These are phyloP conservation scores for Pocillopora meandrina DNA, from an alignment of 92 coral and sea anemone genomes.

Conservation along the genomic window DNA sequence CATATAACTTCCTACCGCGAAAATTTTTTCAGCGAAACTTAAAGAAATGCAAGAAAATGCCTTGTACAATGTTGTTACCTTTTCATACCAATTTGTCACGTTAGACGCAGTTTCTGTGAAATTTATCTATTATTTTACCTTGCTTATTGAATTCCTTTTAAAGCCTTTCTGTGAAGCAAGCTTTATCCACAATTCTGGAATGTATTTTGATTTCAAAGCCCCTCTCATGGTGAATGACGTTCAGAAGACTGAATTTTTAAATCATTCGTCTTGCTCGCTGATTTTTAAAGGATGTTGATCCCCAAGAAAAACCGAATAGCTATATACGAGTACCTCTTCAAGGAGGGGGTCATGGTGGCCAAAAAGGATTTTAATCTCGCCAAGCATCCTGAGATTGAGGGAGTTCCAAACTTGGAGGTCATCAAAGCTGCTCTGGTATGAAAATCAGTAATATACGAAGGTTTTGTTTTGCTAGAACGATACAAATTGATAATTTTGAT, in stretches of 20 bases:
- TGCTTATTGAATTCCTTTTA: too few relatives aligned
- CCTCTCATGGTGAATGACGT: neutral
- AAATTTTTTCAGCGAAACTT: neutral
- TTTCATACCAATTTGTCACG: neutral
- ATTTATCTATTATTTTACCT: too few relatives aligned
- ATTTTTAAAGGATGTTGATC: conserved; percentile 82
- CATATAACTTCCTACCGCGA: neutral
- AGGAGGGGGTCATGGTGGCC: conserved; percentile 96
- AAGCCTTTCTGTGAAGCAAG: neutral
- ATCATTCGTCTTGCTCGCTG: neutral
- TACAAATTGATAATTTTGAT: too few relatives aligned
- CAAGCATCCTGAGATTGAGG: conserved; percentile 78
- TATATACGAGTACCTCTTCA: conserved; percentile 95
- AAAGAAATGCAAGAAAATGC: neutral
- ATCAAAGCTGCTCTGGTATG: conserved; percentile 80
- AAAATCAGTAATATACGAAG: neutral
- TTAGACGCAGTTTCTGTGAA: too few relatives aligned
- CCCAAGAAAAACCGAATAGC: conserved; percentile 93
- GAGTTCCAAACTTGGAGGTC: conserved; percentile 92
- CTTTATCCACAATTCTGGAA: neutral
- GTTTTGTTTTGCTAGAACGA: neutral
- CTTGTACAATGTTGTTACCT: neutral
- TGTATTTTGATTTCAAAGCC: neutral
- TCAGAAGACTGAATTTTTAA: neutral
- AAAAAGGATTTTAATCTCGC: conserved; percentile 85